Evolutionary conservation across 1,140 invertebrate genomes (phyloP).

Genomic region (Papilio machaon): DNA sequence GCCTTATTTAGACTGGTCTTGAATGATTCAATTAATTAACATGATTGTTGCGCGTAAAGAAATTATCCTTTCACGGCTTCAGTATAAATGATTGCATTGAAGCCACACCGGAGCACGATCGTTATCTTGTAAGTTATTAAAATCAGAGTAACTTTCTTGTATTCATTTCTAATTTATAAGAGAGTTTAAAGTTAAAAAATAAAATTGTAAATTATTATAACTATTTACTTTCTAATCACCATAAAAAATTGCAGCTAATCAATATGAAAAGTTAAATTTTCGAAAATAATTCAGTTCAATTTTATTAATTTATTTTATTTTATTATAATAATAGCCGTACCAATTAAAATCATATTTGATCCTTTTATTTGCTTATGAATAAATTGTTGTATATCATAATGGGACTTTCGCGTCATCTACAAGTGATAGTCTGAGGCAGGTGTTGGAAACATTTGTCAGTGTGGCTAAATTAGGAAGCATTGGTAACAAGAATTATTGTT

Average conservation of each 20-base stretch:
- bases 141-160: too few relatives aligned
- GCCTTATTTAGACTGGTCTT: slow-evolving; percentile 1
- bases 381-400: slow-evolving; percentile 27
- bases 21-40: slow-evolving; percentile 21
- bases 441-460: slow-evolving; percentile 36
- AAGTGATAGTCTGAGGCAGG: slow-evolving; percentile 30
- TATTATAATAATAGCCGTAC: background rate
- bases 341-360: background rate
- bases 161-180: too few relatives aligned
- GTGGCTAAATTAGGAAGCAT: slow-evolving; percentile 35
- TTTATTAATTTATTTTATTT: too few relatives aligned
- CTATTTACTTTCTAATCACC: too few relatives aligned
- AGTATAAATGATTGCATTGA: slow-evolving; percentile 10
- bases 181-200: too few relatives aligned
- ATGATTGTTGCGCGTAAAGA: slow-evolving; percentile 10
- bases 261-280: too few relatives aligned
- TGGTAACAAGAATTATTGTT: slow-evolving; percentile 38
- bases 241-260: too few relatives aligned
- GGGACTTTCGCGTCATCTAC: background rate
- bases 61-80: slow-evolving; percentile 23
- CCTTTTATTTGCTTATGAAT: background rate
- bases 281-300: too few relatives aligned
- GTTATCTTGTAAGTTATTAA: background rate
- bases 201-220: too few relatives aligned
- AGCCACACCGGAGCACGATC: background rate